Percentiles rank a stretch among this genome's conserved stretches.
Evolutionary conservation across 2,797 vertebrate genomes (phyloP).

Genomic region (Pantherophis vulpinus): DNA sequence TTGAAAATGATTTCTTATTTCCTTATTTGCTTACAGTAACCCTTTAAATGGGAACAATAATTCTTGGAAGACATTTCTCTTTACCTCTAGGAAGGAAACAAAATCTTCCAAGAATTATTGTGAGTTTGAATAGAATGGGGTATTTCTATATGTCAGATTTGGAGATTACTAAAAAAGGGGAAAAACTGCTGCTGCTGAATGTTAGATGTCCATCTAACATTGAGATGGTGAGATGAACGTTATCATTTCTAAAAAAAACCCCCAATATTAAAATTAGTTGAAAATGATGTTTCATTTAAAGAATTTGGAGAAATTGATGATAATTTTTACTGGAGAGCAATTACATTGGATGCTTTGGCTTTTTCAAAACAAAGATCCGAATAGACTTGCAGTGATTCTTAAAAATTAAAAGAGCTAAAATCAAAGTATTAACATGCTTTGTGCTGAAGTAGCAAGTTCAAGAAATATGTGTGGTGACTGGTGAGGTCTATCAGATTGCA

Average conservation of each 20-base stretch:
- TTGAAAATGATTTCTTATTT: not conserved
- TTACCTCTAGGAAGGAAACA: not conserved
- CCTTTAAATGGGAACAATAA: not conserved
- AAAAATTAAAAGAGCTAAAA: not conserved
- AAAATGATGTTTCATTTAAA: not conserved
- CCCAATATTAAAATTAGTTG: not conserved
- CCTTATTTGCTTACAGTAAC: not conserved
- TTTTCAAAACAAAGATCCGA: not conserved
- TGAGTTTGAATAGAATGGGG: not conserved
- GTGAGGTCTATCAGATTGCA: not conserved
- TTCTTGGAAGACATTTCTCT: not conserved
- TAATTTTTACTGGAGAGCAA: not conserved
- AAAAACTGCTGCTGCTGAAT: not conserved
- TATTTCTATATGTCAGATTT: not conserved
- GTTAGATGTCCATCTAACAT: not conserved
- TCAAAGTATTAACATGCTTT: not conserved
- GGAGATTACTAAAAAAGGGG: not conserved
- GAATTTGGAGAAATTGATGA: not conserved
- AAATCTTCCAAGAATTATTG: not conserved
- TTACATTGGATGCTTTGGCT: not conserved
- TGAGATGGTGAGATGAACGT: not conserved
- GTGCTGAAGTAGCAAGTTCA: not conserved
- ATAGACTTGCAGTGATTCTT: not conserved
- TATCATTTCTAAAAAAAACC: not conserved
- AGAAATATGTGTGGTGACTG: not conserved